A percentile compares a stretch with the other conserved stretches of the same genome.
phyloP scores from a whole-genome alignment of 1,140 invertebrate species.

The Leguminivora glycinivorella region DNA sequence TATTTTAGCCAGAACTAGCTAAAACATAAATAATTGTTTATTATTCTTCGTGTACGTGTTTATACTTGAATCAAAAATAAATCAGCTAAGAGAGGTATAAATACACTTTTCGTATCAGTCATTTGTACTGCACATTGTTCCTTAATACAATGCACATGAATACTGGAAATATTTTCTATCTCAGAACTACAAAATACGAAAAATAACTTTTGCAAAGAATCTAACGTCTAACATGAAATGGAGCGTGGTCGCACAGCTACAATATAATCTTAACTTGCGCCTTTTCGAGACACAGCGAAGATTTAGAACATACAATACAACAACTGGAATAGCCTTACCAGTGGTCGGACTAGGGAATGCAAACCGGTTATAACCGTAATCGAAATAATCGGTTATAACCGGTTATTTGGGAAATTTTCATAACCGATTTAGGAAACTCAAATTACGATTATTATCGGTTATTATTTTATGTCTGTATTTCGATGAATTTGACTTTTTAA shows the following conservation, averaged over 20 bases:
- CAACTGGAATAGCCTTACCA: no score
- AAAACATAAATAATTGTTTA: not conserved
- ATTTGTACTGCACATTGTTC: slow-evolving; percentile 1
- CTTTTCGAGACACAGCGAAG: slow-evolving; percentile 16
- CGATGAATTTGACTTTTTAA: no score
- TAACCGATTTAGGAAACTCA: no score
- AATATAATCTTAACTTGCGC: slow-evolving; percentile 22
- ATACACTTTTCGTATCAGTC: not conserved
- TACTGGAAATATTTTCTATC: slow-evolving; percentile 8
- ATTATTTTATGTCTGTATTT: no score
- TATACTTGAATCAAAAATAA: not conserved
- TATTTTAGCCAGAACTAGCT: not conserved
- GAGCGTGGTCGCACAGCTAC: slow-evolving; percentile 14
- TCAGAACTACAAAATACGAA: slow-evolving; percentile 4
- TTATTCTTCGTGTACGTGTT: not conserved
- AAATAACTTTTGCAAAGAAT: slow-evolving; percentile 19
- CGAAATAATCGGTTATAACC: no score
- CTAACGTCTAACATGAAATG: slow-evolving; percentile 22
- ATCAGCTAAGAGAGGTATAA: not conserved
- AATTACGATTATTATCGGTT: no score
- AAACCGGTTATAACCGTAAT: no score
- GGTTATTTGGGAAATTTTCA: no score
- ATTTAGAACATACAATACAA: no score
- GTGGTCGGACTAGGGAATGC: no score
- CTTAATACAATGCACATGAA: not conserved